These are phyloP conservation scores for Hydrozoanthus tunicans DNA, from an alignment of 64 coral and sea anemone genomes.

Conservation along the genomic window DNA sequence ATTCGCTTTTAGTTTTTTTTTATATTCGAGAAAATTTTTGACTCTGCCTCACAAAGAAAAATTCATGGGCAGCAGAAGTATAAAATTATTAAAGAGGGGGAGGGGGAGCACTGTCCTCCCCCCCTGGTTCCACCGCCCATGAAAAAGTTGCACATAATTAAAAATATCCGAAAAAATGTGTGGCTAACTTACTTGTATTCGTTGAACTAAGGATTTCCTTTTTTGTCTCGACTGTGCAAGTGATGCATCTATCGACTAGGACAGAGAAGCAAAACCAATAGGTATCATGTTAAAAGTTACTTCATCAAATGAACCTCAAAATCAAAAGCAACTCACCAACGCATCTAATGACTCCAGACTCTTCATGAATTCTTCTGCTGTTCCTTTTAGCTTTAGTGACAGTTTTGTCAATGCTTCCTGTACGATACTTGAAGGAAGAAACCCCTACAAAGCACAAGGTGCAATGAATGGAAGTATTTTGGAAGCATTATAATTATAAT, in stretches of 20 bases:
- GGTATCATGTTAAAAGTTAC: not conserved
- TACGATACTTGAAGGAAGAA: conserved; percentile 17
- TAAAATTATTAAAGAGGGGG: too few relatives aligned
- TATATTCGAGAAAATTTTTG: too few relatives aligned
- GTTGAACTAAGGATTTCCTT: conserved; percentile 33
- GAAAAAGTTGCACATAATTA: too few relatives aligned
- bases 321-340: conserved; percentile 1
- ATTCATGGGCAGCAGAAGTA: too few relatives aligned
- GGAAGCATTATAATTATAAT: not conserved
- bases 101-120: too few relatives aligned
- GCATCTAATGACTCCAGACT: conserved; percentile 55
- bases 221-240: conserved; percentile 33
- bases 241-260: conserved; percentile 48
- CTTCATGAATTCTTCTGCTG: conserved; percentile 33
- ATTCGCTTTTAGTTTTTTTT: too few relatives aligned
- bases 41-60: too few relatives aligned
- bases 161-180: too few relatives aligned
- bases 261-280: not conserved
- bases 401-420: conserved; percentile 25
- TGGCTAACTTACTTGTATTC: conserved; percentile 13
- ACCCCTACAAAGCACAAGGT: conserved; percentile 1
- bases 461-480: not conserved
- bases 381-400: conserved; percentile 6
- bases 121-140: too few relatives aligned
- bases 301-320: not conserved